Conservation (phyloP, 1,140 invertebrate genomes). For the Caerostris darwini region DNA sequence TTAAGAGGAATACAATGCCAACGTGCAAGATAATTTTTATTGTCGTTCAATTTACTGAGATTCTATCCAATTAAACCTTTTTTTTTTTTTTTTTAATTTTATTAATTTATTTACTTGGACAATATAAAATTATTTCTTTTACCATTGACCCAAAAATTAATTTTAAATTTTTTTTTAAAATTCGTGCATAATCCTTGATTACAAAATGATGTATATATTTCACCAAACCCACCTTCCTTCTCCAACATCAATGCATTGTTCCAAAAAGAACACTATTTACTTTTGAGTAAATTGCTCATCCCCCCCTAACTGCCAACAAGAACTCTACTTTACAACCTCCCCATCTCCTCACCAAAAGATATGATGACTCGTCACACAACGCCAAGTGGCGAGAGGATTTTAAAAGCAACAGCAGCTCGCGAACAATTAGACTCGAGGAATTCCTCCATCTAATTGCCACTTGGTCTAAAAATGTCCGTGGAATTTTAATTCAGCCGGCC, state of each 20-base stretch:
- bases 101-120: no score
- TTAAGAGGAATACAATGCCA: no score
- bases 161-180: no score
- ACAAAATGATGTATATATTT: no score
- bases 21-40: no score
- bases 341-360: neutral
- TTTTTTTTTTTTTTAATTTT: no score
- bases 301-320: neutral
- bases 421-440: slow-evolving; percentile 55
- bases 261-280: neutral
- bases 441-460: slow-evolving; percentile 48
- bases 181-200: no score
- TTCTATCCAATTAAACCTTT: no score
- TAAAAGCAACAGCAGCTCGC: neutral
- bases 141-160: no score
- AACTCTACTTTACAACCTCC: neutral
- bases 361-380: slow-evolving; percentile 6
- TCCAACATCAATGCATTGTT: neutral
- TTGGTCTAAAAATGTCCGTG: slow-evolving; percentile 49
- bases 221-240: no score
- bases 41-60: no score
- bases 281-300: neutral
- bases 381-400: slow-evolving; percentile 13
- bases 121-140: no score
- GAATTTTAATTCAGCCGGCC: slow-evolving; percentile 56